Evolutionary conservation across 2,888 invertebrate genomes (phyloP), one percentile per base, ranked within the genome.

Genomic region (Frankliniella intonsa): DNA sequence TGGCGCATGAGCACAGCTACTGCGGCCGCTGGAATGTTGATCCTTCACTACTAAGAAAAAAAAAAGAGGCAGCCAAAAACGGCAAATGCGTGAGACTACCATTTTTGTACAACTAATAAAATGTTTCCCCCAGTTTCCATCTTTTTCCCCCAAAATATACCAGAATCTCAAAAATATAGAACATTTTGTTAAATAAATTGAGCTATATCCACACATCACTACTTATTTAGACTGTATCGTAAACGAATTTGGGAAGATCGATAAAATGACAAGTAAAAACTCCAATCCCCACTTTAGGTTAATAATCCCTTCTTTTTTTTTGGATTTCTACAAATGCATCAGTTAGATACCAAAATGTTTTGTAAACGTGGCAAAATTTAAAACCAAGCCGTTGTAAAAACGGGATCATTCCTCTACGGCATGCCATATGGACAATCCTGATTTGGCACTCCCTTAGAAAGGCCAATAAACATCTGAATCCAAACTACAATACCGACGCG

Each of bases 1-100:
- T 76, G 69, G 69, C 69, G 69, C 69, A 12, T 76, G 22, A 76
- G 69, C 69, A 76, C 69, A 76, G 69, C 69, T 76, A 76, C 69
- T 76, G 69, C 69, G 22, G 25, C 69, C 69, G 69, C 69, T 76
- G 69, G 12, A 25, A 3, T 10, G 25, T 10, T 12, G 22, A 25
- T 22, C 69, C 69, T 76, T 17, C 19, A 25, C 69, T 25, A 10
- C 69, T 17, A 19, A 10, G 62, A 19, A 7, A 62, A 62, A 65
- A 69, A 25, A 38, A 5, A 38, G 38, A 76, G 25, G 69, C 69
- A 22, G 69, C 25, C 69, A 76, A 38, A 76, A 76, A 76, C 69
- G 69, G 25, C 12, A 76, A 25, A 25, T 76, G 10, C 25, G 62
- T 62, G n/a, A 62, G 5, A 62, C 62, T 62, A 62, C 62, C 2